Conservation (phyloP, 2,113 vertebrate genomes). For the Xiphophorus maculatus region DNA sequence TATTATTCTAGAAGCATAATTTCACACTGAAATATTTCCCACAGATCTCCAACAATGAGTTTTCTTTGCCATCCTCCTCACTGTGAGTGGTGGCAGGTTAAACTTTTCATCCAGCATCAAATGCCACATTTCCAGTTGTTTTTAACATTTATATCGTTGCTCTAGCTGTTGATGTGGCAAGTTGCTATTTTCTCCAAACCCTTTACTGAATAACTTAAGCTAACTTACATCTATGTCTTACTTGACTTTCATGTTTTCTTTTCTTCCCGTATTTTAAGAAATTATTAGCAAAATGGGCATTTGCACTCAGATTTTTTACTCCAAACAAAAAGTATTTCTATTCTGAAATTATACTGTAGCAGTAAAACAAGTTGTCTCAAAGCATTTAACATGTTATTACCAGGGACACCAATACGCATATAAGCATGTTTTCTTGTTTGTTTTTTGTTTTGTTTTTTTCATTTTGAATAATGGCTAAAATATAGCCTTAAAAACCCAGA, state of each 20-base stretch:
- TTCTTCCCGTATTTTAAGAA: no score
- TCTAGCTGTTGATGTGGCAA: not conserved
- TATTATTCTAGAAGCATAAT: not conserved
- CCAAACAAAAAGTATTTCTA: no score
- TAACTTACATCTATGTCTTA: not conserved
- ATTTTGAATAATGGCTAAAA: no score
- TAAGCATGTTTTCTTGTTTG: no score
- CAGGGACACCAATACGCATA: no score
- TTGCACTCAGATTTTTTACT: not conserved
- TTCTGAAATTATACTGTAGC: no score
- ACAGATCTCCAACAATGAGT: not conserved
- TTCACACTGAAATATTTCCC: not conserved
- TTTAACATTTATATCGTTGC: not conserved
- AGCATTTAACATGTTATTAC: no score
- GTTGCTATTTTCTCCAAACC: not conserved
- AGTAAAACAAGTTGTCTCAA: no score
- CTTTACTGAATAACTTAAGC: not conserved
- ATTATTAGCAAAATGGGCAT: not conserved
- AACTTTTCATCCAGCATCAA: not conserved
- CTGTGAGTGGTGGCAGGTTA: not conserved
- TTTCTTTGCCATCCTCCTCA: not conserved
- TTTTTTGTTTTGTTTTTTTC: no score
- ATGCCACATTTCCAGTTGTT: not conserved
- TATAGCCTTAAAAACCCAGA: no score
- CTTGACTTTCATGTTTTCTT: not conserved